Evolutionary conservation across 1,140 invertebrate species (phyloP).

Genomic region (Cylas formicarius): DNA sequence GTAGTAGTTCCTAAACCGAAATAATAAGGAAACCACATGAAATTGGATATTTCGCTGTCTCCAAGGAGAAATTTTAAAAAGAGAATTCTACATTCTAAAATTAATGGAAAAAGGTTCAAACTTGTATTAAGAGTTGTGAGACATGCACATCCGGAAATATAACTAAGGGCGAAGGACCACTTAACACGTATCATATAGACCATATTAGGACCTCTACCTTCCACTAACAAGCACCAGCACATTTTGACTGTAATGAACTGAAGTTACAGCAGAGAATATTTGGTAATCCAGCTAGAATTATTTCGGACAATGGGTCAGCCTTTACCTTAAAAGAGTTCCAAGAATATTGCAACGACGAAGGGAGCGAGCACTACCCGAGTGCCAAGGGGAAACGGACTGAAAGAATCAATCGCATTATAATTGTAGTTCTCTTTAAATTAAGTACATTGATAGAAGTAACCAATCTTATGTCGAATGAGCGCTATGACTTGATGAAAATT

Average conservation of each 20-base stretch:
- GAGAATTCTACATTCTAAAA: constrained; percentile 40
- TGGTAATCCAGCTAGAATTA: constrained; percentile 36
- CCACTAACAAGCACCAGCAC: constrained; percentile 39
- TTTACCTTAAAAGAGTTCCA: constrained; percentile 36
- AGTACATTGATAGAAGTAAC: no score
- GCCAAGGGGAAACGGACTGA: constrained; percentile 37
- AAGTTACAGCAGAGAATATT: constrained; percentile 24
- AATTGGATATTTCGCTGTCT: constrained; percentile 23
- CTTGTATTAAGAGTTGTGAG: constrained; percentile 36
- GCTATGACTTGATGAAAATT: no score
- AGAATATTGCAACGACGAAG: constrained; percentile 29
- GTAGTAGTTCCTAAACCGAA: constrained; percentile 20
- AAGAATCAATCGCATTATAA: constrained; percentile 30
- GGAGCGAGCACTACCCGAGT: constrained; percentile 27
- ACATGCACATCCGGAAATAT: constrained; percentile 36
- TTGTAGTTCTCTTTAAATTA: constrained; percentile 32
- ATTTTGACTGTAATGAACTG: constrained; percentile 35
- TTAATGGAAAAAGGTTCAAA: constrained; percentile 34
- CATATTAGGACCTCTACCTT: constrained; percentile 38
- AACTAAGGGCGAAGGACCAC: constrained; percentile 24
- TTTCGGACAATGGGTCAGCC: constrained; percentile 37
- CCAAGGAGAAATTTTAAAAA: constrained; percentile 37
- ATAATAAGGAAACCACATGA: constrained; percentile 26
- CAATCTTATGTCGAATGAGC: no score
- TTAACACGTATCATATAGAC: constrained; percentile 36